phyloP scores from a whole-genome alignment of 2,888 invertebrate genomes.

The Zele albiditarsus region DNA sequence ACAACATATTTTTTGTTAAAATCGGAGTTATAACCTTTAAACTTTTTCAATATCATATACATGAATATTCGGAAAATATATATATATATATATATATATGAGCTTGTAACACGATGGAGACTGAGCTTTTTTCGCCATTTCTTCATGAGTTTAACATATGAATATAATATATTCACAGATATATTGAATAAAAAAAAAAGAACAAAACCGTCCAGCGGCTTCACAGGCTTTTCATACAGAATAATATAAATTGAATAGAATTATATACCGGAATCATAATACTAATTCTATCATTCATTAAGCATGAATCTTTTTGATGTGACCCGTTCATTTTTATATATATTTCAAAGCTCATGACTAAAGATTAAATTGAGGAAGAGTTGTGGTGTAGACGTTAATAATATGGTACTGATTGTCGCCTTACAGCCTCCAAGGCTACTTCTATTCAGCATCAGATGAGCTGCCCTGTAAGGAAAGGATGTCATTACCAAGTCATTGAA shows the following conservation, averaged over 20 bases:
- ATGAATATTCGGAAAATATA: too few relatives aligned
- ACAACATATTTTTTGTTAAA: not conserved
- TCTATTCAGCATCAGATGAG: constrained; percentile 39
- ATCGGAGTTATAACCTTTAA: too few relatives aligned
- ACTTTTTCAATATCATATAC: too few relatives aligned
- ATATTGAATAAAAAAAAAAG: not conserved
- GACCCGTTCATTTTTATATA: not conserved
- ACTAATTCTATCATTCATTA: not conserved
- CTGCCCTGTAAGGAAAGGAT: constrained; percentile 14
- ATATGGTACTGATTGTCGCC: constrained; percentile 50
- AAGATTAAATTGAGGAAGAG: not conserved
- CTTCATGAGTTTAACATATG: too few relatives aligned
- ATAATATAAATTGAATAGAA: not conserved
- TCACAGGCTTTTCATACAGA: not conserved
- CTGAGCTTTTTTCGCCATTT: too few relatives aligned
- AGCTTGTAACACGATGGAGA: too few relatives aligned
- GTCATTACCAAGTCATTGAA: constrained; percentile 53
- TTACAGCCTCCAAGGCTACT: constrained; percentile 43
- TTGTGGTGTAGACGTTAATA: constrained; percentile 31
- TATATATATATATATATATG: too few relatives aligned
- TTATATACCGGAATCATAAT: not conserved
- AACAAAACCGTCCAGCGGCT: too few relatives aligned
- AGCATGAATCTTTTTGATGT: not conserved
- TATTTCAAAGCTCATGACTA: not conserved
- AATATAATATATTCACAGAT: too few relatives aligned